A percentile compares a stretch with the other conserved stretches of the same genome.
Conservation (phyloP, 2,113 vertebrate species). For the Cisticola juncidis region DNA sequence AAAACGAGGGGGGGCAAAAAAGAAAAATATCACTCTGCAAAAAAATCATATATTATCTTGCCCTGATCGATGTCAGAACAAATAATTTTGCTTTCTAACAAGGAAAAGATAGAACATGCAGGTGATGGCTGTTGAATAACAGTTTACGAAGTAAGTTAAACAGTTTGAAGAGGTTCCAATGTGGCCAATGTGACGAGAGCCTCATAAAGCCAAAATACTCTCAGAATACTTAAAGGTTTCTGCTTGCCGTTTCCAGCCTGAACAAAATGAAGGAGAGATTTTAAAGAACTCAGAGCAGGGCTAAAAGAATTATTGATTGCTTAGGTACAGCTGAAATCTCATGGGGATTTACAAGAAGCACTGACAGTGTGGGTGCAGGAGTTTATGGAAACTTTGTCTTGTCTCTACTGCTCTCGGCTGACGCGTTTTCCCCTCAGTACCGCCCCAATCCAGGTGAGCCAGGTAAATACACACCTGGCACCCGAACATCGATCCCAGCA, state of each 20-base stretch:
- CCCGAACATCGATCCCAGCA: not conserved
- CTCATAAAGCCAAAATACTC: not conserved
- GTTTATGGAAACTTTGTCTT: not conserved
- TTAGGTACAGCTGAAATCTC: not conserved
- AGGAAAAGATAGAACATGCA: not conserved
- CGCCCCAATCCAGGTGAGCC: not conserved
- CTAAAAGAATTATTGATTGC: not conserved
- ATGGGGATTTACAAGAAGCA: not conserved
- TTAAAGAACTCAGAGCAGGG: not conserved
- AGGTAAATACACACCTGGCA: not conserved
- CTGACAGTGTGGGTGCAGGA: not conserved
- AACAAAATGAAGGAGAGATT: not conserved
- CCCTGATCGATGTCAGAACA: not conserved
- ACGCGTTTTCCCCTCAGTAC: not conserved
- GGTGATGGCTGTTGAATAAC: not conserved
- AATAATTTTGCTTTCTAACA: not conserved
- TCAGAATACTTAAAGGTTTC: not conserved
- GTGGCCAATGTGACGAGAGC: not conserved
- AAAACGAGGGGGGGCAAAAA: not conserved
- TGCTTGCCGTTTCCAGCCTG: not conserved
- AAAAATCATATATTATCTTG: not conserved
- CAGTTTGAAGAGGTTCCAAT: not conserved
- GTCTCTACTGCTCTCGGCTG: not conserved
- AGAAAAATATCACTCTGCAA: not conserved
- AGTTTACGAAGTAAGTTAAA: not conserved